Base-by-base conservation (phyloP, 2,888 invertebrate genomes). In the Coelopa pilipes region DNA sequence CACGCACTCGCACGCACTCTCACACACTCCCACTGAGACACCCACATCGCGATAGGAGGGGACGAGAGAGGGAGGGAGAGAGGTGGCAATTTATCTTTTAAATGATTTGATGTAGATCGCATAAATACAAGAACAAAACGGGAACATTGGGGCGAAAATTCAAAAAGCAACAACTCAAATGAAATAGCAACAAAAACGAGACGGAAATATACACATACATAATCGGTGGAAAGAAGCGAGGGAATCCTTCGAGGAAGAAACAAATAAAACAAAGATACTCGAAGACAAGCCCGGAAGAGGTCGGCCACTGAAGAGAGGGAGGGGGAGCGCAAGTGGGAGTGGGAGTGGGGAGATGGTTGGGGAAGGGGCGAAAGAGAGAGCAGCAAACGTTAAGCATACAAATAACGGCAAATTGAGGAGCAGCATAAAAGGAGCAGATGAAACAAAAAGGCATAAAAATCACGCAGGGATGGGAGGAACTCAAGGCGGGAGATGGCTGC, bases 1-100 rank as follows among this genome's bases (percentile, higher is more conserved):
- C 62, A 55, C 34, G 7, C 34, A 34, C 2, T 34, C 34, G 7
- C 4, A 34, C 7, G 34, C 34, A 34, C 34, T 34, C 34, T 4
- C 34, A 34, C 24, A 63, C 45, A 2, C 45, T 21, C 63, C 12
- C 63, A 53, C 70, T 11, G 5, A 71, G 12, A 53, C 45, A 59
- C 21, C 7, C 13, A 10, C 17, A 50, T 34, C 34, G 7, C 34
- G 34, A 34, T 34, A 34, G 34, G 7, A 34, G 34, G 34, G 7
- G 34, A 34, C 4, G 34, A 34, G 34, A 34, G 34, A 34, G 34
- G 34, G 34, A 34, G 2, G 34, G 50, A n/a, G n/a, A n/a, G 53
- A 71, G 63, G 63, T 71, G 55, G 71, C 71, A 65, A 72, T 67
- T 72, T 72, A 72, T 72, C 72, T 72, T 45, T 72, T 73, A 73